Evolutionary conservation across 2,888 invertebrate genomes (phyloP), one percentile per base, ranked within the genome.

Genomic region (Agrotis exclamationis): DNA sequence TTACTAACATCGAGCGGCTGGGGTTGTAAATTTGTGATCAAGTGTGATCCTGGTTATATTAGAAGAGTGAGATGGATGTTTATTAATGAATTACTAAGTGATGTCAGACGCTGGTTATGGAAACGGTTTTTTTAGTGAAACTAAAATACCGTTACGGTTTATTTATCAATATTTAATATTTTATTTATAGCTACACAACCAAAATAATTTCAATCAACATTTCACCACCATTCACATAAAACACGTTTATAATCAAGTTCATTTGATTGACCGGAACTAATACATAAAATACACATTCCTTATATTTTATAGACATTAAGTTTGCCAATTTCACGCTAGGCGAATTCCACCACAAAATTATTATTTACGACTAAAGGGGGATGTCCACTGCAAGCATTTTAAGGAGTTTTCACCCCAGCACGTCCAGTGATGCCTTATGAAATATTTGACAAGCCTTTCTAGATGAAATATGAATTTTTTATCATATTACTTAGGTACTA

Each of bases 211-310:
- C 13, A 44, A 24, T 28, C 14, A 64, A 63, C 39, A 24, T 54
- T 63, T 45, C 5, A 59, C 6, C 28, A 39, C 5, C 20, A 39
- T 33, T 3, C 13, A 14, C 9, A 14, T 0, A 56, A 63, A 83
- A 80, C 84, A 11, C 33, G 84, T 74, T 82, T 79, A 58, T 63
- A 80, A 82, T 84, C 77, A 83, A 82, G 66, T 28, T 50, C 33
- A 57, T 64, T 67, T 68, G 66, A 68, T 80, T 70, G 64, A 24
- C 84, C 81, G 73, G 39, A 77, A 77, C 82, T 70, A 82, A 82
- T 56, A 66, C 13, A 70, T 18, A 83, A 83, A 82, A 83, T 71
- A 82, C 66, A 81, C 73, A 80, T 54, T 59, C 28, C 44, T 65
- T 13, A 57, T 28, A 28, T 67, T 75, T 72, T 33, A 62, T 64